These are phyloP conservation scores for Drosophila pallidifrons DNA, from an alignment of 1,140 invertebrate genomes.

Conservation along the genomic window DNA sequence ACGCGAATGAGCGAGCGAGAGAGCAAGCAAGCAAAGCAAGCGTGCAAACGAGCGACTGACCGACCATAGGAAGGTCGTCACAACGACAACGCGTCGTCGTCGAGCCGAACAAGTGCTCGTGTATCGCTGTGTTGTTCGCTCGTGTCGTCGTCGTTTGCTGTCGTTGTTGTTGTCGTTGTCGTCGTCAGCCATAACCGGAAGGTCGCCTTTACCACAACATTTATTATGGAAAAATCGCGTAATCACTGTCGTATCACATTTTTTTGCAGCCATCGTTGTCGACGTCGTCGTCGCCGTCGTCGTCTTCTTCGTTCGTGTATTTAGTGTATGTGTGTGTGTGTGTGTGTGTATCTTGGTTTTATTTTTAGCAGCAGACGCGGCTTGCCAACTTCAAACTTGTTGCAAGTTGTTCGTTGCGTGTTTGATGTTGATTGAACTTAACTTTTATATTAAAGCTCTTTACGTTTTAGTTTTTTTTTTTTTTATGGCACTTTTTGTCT, in stretches of 20 bases:
- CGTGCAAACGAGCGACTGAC: slow-evolving; percentile 29
- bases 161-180: slow-evolving; percentile 31
- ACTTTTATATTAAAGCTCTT: slow-evolving; percentile 50
- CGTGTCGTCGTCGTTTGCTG: slow-evolving; percentile 18
- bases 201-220: slow-evolving; percentile 83
- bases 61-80: slow-evolving; percentile 70
- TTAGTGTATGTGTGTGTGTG: slow-evolving; percentile 11
- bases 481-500: not conserved
- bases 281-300: slow-evolving; percentile 2
- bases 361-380: slow-evolving; percentile 69
- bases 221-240: slow-evolving; percentile 84
- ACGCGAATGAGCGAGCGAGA: not conserved
- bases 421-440: slow-evolving; percentile 71
- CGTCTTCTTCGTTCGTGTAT: slow-evolving; percentile 16
- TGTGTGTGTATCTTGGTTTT: slow-evolving; percentile 50
- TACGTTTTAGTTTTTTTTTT: slow-evolving; percentile 11
- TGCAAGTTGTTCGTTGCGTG: slow-evolving; percentile 69
- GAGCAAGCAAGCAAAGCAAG: slow-evolving; percentile 16
- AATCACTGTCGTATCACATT: slow-evolving; percentile 82
- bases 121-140: slow-evolving; percentile 21
- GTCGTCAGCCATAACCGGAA: slow-evolving; percentile 75
- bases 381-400: slow-evolving; percentile 75
- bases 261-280: slow-evolving; percentile 41
- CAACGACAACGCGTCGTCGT: slow-evolving; percentile 18
- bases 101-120: slow-evolving; percentile 68